These are phyloP conservation scores for Elephantulus edwardii DNA, from an alignment of 2,113 vertebrate species.

Conservation along the genomic window DNA sequence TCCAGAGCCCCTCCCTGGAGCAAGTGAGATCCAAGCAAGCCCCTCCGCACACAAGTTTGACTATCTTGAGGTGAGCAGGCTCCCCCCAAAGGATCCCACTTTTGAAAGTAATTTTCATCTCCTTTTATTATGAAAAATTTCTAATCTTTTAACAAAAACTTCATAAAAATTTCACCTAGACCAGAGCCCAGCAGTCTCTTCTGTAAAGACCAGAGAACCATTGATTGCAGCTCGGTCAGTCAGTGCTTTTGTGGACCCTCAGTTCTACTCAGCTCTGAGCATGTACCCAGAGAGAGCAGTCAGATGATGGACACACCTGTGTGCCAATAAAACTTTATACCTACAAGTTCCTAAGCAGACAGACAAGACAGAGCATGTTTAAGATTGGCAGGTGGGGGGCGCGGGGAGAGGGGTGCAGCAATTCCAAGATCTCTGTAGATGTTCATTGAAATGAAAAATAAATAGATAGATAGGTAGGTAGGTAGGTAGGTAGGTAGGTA, in stretches of 20 bases:
- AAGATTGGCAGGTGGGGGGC: too few species aligned
- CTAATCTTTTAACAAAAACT: background rate
- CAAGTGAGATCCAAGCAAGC: too few species aligned
- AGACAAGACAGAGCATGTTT: too few species aligned
- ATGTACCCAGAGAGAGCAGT: background rate
- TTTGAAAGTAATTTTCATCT: background rate
- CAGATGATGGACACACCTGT: too few species aligned
- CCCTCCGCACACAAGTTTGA: background rate
- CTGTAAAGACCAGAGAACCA: background rate
- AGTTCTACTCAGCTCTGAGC: background rate
- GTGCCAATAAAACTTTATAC: background rate
- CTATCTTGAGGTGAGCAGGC: background rate
- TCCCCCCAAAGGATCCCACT: background rate
- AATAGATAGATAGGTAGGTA: too few species aligned
- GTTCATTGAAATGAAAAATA: too few species aligned
- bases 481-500: too few species aligned
- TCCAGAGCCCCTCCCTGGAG: background rate
- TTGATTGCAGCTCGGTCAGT: background rate
- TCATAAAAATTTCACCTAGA: background rate
- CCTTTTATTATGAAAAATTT: background rate
- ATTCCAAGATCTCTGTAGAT: too few species aligned
- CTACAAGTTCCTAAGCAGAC: too few species aligned
- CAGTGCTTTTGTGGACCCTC: fast-evolving
- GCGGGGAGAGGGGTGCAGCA: too few species aligned
- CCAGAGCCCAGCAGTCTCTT: background rate